These are phyloP conservation scores for Drosophila neoperkinsi DNA, from an alignment of 2,888 invertebrate species.

Conservation along the genomic window DNA sequence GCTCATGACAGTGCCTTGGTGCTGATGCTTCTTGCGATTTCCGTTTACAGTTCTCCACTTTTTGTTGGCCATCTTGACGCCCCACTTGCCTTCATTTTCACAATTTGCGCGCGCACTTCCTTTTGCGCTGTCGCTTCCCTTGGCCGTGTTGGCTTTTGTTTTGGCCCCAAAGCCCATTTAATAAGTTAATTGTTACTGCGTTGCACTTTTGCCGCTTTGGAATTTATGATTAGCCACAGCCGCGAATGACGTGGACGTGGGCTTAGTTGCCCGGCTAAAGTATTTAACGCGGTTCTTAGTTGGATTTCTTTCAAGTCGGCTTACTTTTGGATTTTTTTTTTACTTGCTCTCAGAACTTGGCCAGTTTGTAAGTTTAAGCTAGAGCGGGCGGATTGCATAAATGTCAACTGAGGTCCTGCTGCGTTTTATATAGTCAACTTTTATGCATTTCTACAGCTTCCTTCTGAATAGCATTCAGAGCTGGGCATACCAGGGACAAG, in stretches of 20 bases:
- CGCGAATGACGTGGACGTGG: constrained; percentile 41
- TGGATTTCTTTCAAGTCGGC: constrained; percentile 39
- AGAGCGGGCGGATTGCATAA: constrained; percentile 59
- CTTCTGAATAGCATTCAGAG: constrained; percentile 54
- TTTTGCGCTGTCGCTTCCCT: constrained; percentile 33
- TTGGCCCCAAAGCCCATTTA: constrained; percentile 69
- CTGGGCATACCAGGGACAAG: constrained; percentile 19
- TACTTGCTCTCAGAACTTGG: constrained; percentile 18
- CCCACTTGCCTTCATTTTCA: constrained; percentile 55
- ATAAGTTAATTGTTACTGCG: constrained; percentile 82
- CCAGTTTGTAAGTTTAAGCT: constrained; percentile 47
- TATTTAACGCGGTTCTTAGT: constrained; percentile 45
- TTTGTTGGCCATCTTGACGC: constrained; percentile 43
- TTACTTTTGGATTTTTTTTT: constrained; percentile 13
- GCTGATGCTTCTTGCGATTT: constrained; percentile 3
- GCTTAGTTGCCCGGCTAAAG: constrained; percentile 33
- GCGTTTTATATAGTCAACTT: constrained; percentile 75
- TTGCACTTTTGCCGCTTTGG: constrained; percentile 73
- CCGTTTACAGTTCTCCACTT: constrained; percentile 1
- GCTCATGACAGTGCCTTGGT: neutral
- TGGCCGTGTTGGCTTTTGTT: constrained; percentile 44
- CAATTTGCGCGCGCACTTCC: constrained; percentile 52
- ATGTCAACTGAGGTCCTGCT: constrained; percentile 74
- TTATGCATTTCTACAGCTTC: constrained; percentile 75
- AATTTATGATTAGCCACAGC: constrained; percentile 72